A percentile compares a stretch with the other conserved stretches of the same genome.
Evolutionary conservation across 2,797 vertebrate genomes (phyloP).

Genomic region (Vireo griseus): DNA sequence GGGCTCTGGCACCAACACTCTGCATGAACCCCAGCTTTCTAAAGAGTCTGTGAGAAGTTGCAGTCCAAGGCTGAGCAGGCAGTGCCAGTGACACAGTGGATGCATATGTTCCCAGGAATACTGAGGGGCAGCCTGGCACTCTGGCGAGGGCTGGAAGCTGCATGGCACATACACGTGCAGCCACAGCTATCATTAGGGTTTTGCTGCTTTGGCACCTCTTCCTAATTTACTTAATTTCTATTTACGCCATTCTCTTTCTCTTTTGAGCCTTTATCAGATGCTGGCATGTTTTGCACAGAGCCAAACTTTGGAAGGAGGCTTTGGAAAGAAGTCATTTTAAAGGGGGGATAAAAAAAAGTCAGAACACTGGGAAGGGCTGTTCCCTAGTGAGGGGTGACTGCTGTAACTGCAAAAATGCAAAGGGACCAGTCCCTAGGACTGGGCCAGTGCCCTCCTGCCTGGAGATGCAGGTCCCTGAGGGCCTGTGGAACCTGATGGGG

Average conservation of each 20-base stretch:
- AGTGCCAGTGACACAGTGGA: conserved; percentile 45
- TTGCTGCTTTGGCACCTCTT: conserved; percentile 51
- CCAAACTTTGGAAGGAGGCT: not conserved
- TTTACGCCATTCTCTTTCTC: conserved; percentile 29
- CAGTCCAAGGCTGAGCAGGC: not conserved
- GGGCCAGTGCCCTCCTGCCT: not conserved
- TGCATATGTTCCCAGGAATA: conserved; percentile 40
- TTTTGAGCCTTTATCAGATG: conserved; percentile 2
- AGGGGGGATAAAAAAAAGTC: not conserved
- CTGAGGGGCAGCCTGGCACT: conserved; percentile 32
- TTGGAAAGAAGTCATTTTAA: not conserved
- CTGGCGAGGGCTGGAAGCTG: not conserved
- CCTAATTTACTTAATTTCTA: conserved; percentile 38
- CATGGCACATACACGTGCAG: not conserved
- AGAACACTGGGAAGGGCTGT: not conserved
- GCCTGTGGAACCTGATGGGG: not conserved
- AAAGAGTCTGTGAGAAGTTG: not conserved
- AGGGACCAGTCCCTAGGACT: too few species aligned
- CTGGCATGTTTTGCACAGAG: not conserved
- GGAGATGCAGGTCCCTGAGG: not conserved
- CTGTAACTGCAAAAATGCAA: not conserved
- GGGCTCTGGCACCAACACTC: conserved; percentile 5
- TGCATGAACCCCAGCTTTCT: not conserved
- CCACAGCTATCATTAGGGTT: not conserved
- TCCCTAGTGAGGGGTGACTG: not conserved